phyloP scores from a whole-genome alignment of 2,797 vertebrate genomes.

The Rhincodon typus region DNA sequence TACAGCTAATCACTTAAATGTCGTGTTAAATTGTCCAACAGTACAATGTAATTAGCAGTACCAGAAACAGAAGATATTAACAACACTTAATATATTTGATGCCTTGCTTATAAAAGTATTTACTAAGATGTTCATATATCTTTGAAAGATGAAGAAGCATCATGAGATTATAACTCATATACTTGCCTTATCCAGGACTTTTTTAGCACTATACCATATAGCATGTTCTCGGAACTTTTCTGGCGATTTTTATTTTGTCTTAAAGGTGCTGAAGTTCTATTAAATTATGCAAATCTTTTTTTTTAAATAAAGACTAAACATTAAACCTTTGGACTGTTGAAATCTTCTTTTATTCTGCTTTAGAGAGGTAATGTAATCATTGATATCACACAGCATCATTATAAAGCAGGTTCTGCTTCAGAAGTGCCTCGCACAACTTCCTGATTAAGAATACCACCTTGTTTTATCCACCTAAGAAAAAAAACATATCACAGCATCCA shows the following conservation, averaged over 20 bases:
- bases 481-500: not conserved
- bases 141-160: conserved; percentile 27
- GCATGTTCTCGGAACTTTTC: conserved; percentile 28
- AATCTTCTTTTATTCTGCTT: not conserved
- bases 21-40: not conserved
- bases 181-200: not conserved
- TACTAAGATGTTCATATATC: conserved; percentile 37
- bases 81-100: conserved; percentile 38
- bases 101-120: conserved; percentile 35
- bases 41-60: conserved; percentile 26
- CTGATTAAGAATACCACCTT: not conserved
- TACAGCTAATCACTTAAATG: not conserved
- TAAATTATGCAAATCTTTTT: conserved; percentile 32
- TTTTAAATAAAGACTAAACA: conserved; percentile 34
- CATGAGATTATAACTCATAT: conserved; percentile 20
- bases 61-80: conserved; percentile 36
- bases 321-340: not conserved
- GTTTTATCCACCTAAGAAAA: not conserved
- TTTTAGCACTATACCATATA: conserved; percentile 18
- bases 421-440: not conserved
- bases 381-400: not conserved
- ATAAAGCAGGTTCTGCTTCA: not conserved
- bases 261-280: conserved; percentile 32
- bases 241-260: conserved; percentile 21
- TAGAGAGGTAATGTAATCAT: no score